Evolutionary conservation across 2,113 vertebrate genomes (phyloP).

Genomic region (Antigone vipio): DNA sequence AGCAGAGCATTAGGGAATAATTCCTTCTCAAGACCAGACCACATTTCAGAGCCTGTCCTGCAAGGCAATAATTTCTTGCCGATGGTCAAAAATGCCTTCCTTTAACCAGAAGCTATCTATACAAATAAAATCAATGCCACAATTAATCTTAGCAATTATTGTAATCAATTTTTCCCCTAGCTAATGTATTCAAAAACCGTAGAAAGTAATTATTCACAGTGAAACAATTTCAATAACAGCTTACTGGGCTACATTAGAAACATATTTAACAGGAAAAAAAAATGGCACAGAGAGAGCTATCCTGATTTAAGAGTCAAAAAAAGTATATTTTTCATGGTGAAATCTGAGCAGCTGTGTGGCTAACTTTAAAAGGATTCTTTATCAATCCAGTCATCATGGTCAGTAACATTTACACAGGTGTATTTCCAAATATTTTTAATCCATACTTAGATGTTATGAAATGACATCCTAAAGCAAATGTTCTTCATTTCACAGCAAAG

Average conservation of each 20-base stretch:
- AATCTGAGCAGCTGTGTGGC: not conserved
- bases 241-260: not conserved
- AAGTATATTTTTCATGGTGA: not conserved
- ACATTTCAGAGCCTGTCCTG: not conserved
- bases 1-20: not conserved
- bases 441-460: not conserved
- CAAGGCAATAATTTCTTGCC: not conserved
- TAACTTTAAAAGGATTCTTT: not conserved
- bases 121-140: not conserved
- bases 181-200: fast-evolving
- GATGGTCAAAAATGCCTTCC: not conserved
- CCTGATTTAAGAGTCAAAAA: not conserved
- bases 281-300: not conserved
- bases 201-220: not conserved
- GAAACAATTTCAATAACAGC: not conserved
- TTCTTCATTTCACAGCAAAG: not conserved
- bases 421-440: not conserved
- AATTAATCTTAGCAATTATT: not conserved
- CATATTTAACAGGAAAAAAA: not conserved
- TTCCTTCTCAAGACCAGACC: not conserved
- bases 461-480: not conserved
- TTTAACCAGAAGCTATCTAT: not conserved
- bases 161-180: not conserved
- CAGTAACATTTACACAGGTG: not conserved
- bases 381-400: not conserved